Percentiles rank a stretch among this genome's conserved stretches.
Evolutionary conservation across 2,797 vertebrate genomes (phyloP).

Genomic region (Lacerta viridis): DNA sequence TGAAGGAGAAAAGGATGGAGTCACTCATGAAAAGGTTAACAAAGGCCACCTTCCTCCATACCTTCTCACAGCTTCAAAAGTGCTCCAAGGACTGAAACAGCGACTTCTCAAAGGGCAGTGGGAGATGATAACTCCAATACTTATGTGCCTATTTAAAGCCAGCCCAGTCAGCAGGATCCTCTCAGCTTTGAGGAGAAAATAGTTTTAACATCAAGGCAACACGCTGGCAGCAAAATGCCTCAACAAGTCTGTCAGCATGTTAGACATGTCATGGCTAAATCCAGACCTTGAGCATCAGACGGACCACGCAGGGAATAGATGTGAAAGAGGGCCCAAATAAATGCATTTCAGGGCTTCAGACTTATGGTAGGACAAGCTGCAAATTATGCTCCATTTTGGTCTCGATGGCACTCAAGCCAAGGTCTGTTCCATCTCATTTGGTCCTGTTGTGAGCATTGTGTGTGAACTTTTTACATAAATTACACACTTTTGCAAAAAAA

Average conservation of each 20-base stretch:
- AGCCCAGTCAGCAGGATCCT: conserved; percentile 25
- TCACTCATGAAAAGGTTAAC: no score
- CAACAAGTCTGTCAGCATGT: not conserved
- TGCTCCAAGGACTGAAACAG: not conserved
- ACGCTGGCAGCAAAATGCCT: not conserved
- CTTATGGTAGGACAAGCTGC: no score
- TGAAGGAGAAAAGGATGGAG: no score
- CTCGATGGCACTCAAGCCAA: no score
- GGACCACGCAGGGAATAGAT: no score
- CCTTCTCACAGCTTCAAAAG: not conserved
- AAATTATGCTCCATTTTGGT: no score
- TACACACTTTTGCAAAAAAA: not conserved
- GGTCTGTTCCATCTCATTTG: no score
- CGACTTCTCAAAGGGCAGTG: conserved; percentile 41
- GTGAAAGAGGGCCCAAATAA: not conserved
- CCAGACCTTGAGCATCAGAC: not conserved
- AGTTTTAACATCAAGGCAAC: not conserved
- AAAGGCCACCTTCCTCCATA: not conserved
- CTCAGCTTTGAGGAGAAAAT: conserved; percentile 8
- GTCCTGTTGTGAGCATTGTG: no score
- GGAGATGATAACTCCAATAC: conserved; percentile 60
- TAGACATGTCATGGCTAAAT: not conserved
- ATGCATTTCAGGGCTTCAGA: not conserved
- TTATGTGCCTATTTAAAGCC: conserved; percentile 68
- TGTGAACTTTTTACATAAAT: no score